Evolutionary conservation across 2,888 invertebrate genomes (phyloP).

Genomic region (Drosophila paranaensis): DNA sequence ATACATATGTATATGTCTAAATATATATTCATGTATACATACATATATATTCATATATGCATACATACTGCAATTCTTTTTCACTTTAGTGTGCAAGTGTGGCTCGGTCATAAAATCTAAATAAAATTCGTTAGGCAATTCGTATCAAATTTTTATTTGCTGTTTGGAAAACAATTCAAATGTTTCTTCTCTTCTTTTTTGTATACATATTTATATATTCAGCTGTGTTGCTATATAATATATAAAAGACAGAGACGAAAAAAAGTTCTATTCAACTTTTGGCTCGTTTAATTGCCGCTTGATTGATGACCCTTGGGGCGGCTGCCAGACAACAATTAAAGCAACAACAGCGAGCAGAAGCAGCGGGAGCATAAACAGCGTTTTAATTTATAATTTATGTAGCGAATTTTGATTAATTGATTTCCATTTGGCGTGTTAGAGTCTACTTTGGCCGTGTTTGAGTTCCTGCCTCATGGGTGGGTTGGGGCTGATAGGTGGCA

Average conservation of each 20-base stretch:
- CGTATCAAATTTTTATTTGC: background rate
- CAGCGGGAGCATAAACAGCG: slow-evolving; percentile 42
- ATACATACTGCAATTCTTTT: background rate
- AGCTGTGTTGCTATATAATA: slow-evolving; percentile 1
- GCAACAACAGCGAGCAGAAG: background rate
- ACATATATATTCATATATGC: background rate
- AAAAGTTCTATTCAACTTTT: slow-evolving; percentile 18
- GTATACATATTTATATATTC: slow-evolving; percentile 24
- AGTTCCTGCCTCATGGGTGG: background rate
- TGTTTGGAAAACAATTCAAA: slow-evolving; percentile 56
- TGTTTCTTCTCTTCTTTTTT: slow-evolving; percentile 1
- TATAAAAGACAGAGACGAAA: slow-evolving; percentile 11
- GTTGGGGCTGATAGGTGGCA: no score
- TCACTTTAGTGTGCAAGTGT: background rate
- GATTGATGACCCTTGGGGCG: slow-evolving; percentile 65
- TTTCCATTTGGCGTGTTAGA: slow-evolving; percentile 62
- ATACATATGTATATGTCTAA: background rate
- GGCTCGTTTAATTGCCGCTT: slow-evolving; percentile 58
- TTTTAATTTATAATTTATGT: slow-evolving; percentile 80
- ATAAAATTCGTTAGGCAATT: slow-evolving; percentile 28
- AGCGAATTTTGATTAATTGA: slow-evolving; percentile 75
- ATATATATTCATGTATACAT: background rate
- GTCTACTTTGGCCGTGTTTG: background rate
- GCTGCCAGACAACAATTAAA: slow-evolving; percentile 32
- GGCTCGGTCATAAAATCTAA: slow-evolving; percentile 29